A percentile compares a stretch with the other conserved stretches of the same genome.
These are phyloP conservation scores for Oceanodroma leucorhoa DNA, from an alignment of 2,797 vertebrate genomes.

Conservation along the genomic window DNA sequence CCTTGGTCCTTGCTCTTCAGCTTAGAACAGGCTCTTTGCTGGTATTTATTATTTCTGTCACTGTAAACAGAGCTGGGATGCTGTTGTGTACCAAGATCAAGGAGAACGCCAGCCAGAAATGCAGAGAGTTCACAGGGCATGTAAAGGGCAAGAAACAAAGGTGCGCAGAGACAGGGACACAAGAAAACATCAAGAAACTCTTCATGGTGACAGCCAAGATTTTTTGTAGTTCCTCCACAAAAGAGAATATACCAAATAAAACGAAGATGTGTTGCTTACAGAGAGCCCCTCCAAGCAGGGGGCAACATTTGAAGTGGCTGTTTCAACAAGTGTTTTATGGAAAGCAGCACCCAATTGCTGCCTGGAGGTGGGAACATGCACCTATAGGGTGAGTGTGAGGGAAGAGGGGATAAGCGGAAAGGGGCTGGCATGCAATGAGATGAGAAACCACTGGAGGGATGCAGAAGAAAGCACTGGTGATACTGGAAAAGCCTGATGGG, in stretches of 20 bases:
- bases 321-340: neutral
- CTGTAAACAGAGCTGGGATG: neutral
- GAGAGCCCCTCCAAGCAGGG: neutral
- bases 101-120: neutral
- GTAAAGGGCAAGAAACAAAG: neutral
- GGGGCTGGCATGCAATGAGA: neutral
- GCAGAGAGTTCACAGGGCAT: neutral
- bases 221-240: neutral
- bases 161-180: neutral
- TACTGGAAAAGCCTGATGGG: neutral
- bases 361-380: neutral
- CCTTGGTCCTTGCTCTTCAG: neutral
- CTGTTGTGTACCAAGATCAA: neutral
- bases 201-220: neutral
- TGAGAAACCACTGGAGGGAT: neutral
- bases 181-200: neutral
- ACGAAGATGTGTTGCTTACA: neutral
- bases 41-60: neutral
- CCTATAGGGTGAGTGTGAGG: rapidly evolving
- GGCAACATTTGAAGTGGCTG: neutral
- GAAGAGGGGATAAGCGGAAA: neutral
- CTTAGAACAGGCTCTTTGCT: neutral
- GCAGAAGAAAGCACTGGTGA: neutral
- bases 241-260: neutral
- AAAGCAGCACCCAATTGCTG: neutral